phyloP scores from a whole-genome alignment of 2,113 vertebrate genomes.

The Triplophysa siluroides region DNA sequence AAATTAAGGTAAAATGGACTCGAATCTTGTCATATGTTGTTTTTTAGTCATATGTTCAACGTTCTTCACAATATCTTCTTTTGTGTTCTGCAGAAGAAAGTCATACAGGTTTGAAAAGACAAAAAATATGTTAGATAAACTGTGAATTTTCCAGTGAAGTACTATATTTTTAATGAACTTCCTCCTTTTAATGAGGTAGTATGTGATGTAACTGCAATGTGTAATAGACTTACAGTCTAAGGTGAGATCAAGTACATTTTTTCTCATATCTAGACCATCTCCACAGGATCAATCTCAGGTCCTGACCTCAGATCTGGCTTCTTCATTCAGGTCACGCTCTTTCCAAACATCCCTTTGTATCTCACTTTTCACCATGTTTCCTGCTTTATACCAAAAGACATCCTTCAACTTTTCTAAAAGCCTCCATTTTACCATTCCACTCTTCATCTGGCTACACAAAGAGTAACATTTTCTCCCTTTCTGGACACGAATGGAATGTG shows the following conservation, averaged over 20 bases:
- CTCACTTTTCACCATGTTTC: not conserved
- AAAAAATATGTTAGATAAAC: no score
- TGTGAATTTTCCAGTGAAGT: no score
- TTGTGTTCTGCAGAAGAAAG: no score
- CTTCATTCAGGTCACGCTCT: not conserved
- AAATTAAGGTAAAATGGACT: no score
- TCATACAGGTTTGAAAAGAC: no score
- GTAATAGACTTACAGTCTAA: not conserved
- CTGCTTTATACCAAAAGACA: not conserved
- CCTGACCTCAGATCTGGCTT: not conserved
- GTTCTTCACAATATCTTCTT: no score
- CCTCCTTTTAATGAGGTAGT: no score
- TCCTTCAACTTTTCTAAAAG: not conserved
- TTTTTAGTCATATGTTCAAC: no score
- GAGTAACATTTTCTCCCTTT: not conserved
- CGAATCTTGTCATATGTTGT: no score
- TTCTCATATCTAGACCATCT: not conserved
- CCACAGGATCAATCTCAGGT: conserved; percentile 22
- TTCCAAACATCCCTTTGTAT: not conserved
- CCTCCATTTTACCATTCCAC: not conserved
- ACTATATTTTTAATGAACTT: no score
- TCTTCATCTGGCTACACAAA: conserved; percentile 12
- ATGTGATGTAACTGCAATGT: not conserved
- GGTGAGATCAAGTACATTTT: not conserved
- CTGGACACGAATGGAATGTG: not conserved